These are phyloP conservation scores for Callimorpha dominula DNA, from an alignment of 2,888 invertebrate genomes.

Conservation along the genomic window DNA sequence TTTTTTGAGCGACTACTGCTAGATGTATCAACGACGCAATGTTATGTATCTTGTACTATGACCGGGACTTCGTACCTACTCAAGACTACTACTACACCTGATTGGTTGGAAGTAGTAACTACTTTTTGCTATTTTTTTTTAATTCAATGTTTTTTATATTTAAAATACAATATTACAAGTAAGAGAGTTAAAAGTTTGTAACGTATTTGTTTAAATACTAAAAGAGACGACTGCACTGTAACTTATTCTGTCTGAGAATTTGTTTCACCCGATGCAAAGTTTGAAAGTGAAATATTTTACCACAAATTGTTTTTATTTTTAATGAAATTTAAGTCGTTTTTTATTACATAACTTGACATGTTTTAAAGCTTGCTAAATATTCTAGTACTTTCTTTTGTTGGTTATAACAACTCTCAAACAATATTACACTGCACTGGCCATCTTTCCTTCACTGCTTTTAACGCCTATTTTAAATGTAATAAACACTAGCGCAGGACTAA, in stretches of 20 bases:
- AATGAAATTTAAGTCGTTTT: not conserved
- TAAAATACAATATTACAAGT: too few relatives aligned
- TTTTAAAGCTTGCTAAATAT: not conserved
- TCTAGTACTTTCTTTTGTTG: not conserved
- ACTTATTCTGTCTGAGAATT: not conserved
- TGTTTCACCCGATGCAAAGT: not conserved
- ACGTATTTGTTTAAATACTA: too few relatives aligned
- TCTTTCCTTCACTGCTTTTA: not conserved
- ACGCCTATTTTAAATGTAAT: conserved; percentile 27
- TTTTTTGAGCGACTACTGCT: too few relatives aligned
- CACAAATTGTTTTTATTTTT: not conserved
- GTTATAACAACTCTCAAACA: not conserved
- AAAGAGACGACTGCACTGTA: too few relatives aligned
- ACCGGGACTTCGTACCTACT: too few relatives aligned
- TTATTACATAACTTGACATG: not conserved
- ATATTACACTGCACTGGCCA: not conserved
- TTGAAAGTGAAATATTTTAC: not conserved
- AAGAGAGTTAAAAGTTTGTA: too few relatives aligned
- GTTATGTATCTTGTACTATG: too few relatives aligned
- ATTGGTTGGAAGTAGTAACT: too few relatives aligned
- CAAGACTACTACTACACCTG: too few relatives aligned
- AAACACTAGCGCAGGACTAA: conserved; percentile 23
- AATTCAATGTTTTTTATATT: too few relatives aligned
- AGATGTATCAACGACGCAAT: too few relatives aligned
- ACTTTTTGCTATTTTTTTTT: too few relatives aligned